Evolutionary conservation across 2,888 invertebrate species (phyloP).

Genomic region (Leucophenga maculata): DNA sequence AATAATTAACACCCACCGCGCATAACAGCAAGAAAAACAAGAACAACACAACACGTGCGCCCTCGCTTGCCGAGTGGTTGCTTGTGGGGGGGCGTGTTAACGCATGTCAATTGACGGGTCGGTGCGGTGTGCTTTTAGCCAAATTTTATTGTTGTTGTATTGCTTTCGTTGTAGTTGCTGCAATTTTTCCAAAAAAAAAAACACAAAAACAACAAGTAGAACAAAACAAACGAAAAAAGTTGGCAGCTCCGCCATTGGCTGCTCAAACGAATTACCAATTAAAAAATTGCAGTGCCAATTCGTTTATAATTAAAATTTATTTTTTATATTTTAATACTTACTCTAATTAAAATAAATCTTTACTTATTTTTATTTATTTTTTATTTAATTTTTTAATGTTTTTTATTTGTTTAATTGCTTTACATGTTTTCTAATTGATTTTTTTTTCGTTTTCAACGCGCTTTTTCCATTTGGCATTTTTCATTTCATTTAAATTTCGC

Average conservation of each 20-base stretch:
- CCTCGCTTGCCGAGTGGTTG: slow-evolving; percentile 36
- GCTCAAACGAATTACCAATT: not conserved
- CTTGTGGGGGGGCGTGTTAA: slow-evolving; percentile 34
- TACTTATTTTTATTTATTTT: not conserved
- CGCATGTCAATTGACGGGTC: slow-evolving; percentile 39
- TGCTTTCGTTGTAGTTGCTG: slow-evolving; percentile 22
- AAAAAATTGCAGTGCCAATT: not conserved
- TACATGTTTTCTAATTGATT: not conserved
- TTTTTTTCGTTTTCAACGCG: not conserved
- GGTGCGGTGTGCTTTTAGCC: not conserved
- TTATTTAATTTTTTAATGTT: not conserved
- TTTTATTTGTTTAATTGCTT: too few relatives aligned
- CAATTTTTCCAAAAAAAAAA: not conserved
- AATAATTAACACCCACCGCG: slow-evolving; percentile 49
- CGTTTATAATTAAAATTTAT: slow-evolving; percentile 14
- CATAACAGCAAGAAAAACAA: not conserved
- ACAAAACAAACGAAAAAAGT: too few relatives aligned
- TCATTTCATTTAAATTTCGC: not conserved
- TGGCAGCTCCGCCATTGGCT: slow-evolving; percentile 37
- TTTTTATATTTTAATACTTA: not conserved
- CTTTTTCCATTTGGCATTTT: slow-evolving; percentile 4
- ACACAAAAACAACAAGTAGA: not conserved
- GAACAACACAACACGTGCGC: slow-evolving; percentile 2
- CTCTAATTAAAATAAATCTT: not conserved
- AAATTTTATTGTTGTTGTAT: not conserved